phyloP scores from a whole-genome alignment of 2,888 invertebrate genomes.

The Anorthoa munda region DNA sequence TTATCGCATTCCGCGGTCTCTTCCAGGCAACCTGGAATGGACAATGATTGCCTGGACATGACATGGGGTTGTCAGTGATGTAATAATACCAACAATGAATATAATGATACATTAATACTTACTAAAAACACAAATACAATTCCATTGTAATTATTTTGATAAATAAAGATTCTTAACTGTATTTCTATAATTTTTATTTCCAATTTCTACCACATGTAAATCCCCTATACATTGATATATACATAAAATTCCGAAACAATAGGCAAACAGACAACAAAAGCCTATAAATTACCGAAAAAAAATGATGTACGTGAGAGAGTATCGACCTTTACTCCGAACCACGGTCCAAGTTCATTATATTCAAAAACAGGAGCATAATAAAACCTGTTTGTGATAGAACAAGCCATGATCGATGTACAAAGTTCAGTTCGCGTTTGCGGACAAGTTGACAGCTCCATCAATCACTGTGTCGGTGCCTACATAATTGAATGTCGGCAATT shows the following conservation, averaged over 20 bases:
- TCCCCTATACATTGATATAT: too few relatives aligned
- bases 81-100: too few relatives aligned
- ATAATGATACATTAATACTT: too few relatives aligned
- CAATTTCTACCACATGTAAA: too few relatives aligned
- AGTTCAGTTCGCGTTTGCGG: slow-evolving; percentile 63
- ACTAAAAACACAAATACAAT: too few relatives aligned
- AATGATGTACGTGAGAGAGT: not conserved
- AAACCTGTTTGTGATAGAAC: slow-evolving; percentile 61
- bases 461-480: slow-evolving; percentile 61
- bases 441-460: slow-evolving; percentile 66
- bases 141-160: too few relatives aligned
- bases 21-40: too few relatives aligned
- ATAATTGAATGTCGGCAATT: slow-evolving; percentile 69
- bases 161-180: too few relatives aligned
- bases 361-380: slow-evolving; percentile 59
- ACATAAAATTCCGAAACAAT: slow-evolving; percentile 11
- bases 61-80: too few relatives aligned
- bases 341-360: slow-evolving; percentile 57
- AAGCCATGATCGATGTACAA: slow-evolving; percentile 68
- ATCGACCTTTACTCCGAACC: slow-evolving; percentile 15
- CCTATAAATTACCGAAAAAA: not conserved
- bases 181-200: too few relatives aligned
- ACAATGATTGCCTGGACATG: too few relatives aligned
- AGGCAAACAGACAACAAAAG: not conserved
- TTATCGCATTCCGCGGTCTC: too few relatives aligned